Percentiles rank a stretch among this genome's conserved stretches.
Evolutionary conservation across 2,113 vertebrate genomes (phyloP).

Genomic region (Theristicus caerulescens): DNA sequence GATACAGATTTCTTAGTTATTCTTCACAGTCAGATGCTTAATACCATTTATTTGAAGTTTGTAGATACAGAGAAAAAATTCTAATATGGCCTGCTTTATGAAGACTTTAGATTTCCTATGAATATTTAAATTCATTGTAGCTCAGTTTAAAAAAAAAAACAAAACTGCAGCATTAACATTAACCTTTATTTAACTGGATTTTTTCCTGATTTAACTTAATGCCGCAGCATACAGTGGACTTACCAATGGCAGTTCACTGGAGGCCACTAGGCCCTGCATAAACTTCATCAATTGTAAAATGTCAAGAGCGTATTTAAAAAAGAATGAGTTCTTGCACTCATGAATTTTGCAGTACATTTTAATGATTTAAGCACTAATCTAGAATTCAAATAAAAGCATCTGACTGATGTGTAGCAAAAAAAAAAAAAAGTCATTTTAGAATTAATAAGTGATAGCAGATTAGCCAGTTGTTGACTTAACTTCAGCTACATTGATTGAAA

Average conservation of each 20-base stretch:
- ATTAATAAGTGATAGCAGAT: not conserved
- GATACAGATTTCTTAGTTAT: not conserved
- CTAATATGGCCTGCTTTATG: not conserved
- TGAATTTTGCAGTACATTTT: not conserved
- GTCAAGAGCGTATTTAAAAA: not conserved
- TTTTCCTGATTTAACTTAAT: not conserved
- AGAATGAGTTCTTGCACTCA: not conserved
- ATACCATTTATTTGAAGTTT: not conserved
- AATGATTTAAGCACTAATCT: not conserved
- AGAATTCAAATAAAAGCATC: not conserved
- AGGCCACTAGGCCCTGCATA: not conserved
- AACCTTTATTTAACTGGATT: not conserved
- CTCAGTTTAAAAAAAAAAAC: not conserved
- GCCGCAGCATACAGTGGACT: not conserved
- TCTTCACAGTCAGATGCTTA: not conserved
- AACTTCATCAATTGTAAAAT: not conserved
- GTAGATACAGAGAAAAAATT: not conserved
- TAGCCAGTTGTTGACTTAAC: not conserved
- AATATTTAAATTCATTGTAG: not conserved
- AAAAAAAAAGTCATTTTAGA: not conserved
- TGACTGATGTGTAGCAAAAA: not conserved
- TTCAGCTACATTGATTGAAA: not conserved
- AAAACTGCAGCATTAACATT: not conserved
- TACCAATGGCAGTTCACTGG: not conserved
- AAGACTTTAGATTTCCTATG: not conserved